Evolutionary conservation across 2,113 vertebrate genomes (phyloP).

Genomic region (Phoenicopterus ruber): DNA sequence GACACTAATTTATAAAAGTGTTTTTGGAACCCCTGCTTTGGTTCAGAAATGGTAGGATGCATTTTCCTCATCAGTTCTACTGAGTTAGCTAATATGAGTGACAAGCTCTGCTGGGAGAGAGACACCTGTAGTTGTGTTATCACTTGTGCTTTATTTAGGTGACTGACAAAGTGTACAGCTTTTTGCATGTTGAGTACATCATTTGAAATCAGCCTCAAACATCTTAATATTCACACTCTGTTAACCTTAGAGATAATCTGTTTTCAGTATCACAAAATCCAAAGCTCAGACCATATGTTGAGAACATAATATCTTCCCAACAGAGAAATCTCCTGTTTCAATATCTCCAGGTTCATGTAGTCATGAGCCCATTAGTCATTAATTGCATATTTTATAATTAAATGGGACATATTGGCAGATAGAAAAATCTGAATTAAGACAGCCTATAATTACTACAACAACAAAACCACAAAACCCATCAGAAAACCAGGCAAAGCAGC

Average conservation of each 20-base stretch:
- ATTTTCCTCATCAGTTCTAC: neutral
- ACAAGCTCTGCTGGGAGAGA: neutral
- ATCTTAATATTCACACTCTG: neutral
- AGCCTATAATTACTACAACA: neutral
- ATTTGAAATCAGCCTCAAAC: neutral
- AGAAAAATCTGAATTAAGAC: conserved; percentile 7
- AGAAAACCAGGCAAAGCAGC: neutral
- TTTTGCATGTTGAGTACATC: neutral
- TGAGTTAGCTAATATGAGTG: neutral
- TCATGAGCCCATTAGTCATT: neutral
- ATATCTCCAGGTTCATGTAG: neutral
- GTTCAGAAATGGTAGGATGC: neutral
- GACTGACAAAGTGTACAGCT: neutral
- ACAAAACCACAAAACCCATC: neutral
- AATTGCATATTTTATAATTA: conserved; percentile 19
- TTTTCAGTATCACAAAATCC: neutral
- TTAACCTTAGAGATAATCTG: neutral
- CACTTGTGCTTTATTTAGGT: neutral
- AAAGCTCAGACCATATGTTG: neutral
- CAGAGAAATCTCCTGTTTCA: neutral
- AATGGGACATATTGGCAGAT: neutral
- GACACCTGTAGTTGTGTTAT: neutral
- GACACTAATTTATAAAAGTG: neutral
- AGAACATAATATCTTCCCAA: neutral
- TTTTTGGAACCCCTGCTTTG: neutral